A percentile compares a stretch with the other conserved stretches of the same genome.
phyloP scores from a whole-genome alignment of 2,797 vertebrate genomes.

The Dryobates pubescens region DNA sequence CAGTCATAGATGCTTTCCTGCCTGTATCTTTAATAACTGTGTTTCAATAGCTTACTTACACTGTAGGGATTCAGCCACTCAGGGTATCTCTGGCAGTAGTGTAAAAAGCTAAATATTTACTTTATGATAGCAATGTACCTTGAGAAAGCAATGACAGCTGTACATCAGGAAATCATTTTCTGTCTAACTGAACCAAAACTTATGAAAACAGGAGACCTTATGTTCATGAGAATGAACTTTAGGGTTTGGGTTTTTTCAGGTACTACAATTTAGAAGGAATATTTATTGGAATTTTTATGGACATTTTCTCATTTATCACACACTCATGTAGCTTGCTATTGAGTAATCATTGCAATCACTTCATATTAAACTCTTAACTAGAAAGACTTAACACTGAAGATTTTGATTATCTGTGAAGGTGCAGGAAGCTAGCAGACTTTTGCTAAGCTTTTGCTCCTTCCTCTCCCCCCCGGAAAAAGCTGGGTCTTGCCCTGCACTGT shows the following conservation, averaged over 20 bases:
- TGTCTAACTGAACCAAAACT: neutral
- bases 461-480: neutral
- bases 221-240: neutral
- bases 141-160: conserved; percentile 60
- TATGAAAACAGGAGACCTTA: neutral
- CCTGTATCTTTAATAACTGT: neutral
- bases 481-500: neutral
- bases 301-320: neutral
- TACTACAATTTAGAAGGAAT: neutral
- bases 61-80: neutral
- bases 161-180: conserved; percentile 53
- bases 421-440: neutral
- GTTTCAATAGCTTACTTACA: neutral
- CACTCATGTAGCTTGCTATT: neutral
- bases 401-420: neutral
- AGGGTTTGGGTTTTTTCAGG: neutral
- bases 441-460: neutral
- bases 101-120: conserved; percentile 37
- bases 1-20: neutral
- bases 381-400: neutral
- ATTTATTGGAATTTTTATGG: neutral
- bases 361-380: neutral
- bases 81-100: conserved; percentile 28
- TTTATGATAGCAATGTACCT: neutral
- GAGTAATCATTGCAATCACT: neutral